These are phyloP conservation scores for Strigops habroptila DNA, from an alignment of 2,113 vertebrate genomes.

Conservation along the genomic window DNA sequence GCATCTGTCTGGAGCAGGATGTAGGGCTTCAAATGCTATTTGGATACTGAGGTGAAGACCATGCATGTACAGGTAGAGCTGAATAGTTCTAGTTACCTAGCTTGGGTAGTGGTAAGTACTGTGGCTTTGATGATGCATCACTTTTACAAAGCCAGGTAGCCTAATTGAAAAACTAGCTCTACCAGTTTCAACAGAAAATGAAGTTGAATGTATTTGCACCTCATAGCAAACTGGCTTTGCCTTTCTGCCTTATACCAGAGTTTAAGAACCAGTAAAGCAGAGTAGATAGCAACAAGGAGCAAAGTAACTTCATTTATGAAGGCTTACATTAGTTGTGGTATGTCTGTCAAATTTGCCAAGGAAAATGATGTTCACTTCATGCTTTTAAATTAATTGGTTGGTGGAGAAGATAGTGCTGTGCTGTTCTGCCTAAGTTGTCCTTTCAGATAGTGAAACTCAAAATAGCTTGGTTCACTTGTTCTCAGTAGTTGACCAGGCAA, in stretches of 20 bases:
- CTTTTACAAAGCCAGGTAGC: not conserved
- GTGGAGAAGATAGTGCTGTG: not conserved
- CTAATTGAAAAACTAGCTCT: not conserved
- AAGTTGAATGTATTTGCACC: not conserved
- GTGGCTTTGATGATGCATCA: not conserved
- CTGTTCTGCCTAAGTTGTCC: not conserved
- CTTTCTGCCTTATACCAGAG: not conserved
- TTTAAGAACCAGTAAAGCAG: not conserved
- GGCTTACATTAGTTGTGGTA: not conserved
- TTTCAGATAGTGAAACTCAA: not conserved
- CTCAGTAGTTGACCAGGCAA: not conserved
- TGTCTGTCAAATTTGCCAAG: not conserved
- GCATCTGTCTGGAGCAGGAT: not conserved
- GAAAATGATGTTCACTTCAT: not conserved
- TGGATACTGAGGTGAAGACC: not conserved
- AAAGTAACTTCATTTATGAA: not conserved
- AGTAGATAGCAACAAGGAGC: not conserved
- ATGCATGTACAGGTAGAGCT: not conserved
- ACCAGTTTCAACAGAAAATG: not conserved
- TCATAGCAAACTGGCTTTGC: not conserved
- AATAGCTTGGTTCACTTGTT: not conserved
- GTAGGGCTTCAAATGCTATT: not conserved
- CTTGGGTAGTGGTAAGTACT: not conserved
- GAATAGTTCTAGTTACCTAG: not conserved
- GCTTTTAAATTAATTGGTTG: not conserved